phyloP scores from a whole-genome alignment of 1,140 invertebrate species.

The Drosophila gunungcola region DNA sequence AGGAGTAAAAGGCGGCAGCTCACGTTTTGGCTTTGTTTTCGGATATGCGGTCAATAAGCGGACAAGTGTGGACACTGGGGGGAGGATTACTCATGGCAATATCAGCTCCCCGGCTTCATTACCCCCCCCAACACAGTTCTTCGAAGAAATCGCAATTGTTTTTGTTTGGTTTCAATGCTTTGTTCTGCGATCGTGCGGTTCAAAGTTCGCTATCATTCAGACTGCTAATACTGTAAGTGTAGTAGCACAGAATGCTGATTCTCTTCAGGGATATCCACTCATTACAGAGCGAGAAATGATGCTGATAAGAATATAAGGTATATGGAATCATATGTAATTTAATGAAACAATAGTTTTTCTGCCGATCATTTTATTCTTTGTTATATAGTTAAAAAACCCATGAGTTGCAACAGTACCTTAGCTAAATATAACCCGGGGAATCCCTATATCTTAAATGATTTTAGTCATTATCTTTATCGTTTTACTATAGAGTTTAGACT shows the following conservation, averaged over 20 bases:
- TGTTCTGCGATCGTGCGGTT: constrained; percentile 39
- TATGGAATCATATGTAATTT: neutral
- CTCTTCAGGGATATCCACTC: neutral
- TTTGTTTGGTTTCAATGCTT: constrained; percentile 28
- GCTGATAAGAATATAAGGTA: neutral
- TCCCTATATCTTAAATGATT: too few species aligned
- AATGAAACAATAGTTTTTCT: too few species aligned
- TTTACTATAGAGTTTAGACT: neutral
- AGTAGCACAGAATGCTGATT: neutral
- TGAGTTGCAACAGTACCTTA: too few species aligned
- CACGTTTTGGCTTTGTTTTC: constrained; percentile 29
- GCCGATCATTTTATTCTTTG: too few species aligned
- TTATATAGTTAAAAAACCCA: too few species aligned
- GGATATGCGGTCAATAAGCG: neutral
- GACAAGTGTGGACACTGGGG: neutral
- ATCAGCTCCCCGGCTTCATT: constrained; percentile 1
- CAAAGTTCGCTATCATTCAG: constrained; percentile 35
- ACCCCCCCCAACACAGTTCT: neutral
- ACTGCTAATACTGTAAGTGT: constrained; percentile 1
- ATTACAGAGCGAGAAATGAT: neutral
- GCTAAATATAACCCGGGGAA: too few species aligned
- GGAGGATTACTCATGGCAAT: constrained; percentile 36
- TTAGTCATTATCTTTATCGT: too few species aligned
- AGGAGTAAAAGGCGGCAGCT: neutral
- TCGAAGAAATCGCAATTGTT: constrained; percentile 17